Evolutionary conservation across 1,140 invertebrate genomes (phyloP), one percentile per base, ranked within the genome.

Genomic region (Prorops nasuta): DNA sequence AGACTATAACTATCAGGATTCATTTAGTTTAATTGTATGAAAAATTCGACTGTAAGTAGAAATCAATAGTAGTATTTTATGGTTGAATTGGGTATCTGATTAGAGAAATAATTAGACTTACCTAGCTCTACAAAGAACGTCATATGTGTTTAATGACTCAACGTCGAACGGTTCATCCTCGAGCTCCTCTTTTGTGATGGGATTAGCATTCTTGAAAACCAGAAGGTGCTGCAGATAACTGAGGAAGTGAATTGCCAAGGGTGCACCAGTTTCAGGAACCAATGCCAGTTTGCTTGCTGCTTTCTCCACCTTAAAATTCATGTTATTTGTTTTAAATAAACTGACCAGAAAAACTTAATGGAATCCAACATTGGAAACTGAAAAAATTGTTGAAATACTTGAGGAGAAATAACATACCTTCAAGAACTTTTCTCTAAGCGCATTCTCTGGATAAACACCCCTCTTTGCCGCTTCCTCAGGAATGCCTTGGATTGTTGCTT

Each of bases 361-460:
- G n/a, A n/a, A n/a, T 31, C 22, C 24, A 42, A 41, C n/a, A 8
- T 36, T 32, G n/a, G n/a, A 9, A 1, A 2, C 8, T n/a, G 35
- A 15, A 47, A 46, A 17, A 36, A 42, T 31, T 22, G 20, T 15
- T 2, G 34, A 4, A 4, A 12, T 42, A 31, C n/a, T 28, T 14
- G 16, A 18, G 24, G 21, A 44, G 44, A 35, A 28, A 28, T 35
- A 38, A 45, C 17, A 38, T 46, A 92, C 87, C 77, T 87, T 88
- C 0, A 89, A 65, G 72, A 97, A 98, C 56, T 92, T 84, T 56
- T 92, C 87, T 45, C 87, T 83, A 12, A 98, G 74, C 22, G 86
- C 84, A 62, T 91, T 85, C 74, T 96, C 92, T 0, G 92, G 89
- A 69, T 83, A 91, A 28, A 95, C 89, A 7, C 94, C 95, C 50